Evolutionary conservation across 1,140 invertebrate genomes (phyloP), one percentile per base, ranked within the genome.

Genomic region (Littorina saxatilis): DNA sequence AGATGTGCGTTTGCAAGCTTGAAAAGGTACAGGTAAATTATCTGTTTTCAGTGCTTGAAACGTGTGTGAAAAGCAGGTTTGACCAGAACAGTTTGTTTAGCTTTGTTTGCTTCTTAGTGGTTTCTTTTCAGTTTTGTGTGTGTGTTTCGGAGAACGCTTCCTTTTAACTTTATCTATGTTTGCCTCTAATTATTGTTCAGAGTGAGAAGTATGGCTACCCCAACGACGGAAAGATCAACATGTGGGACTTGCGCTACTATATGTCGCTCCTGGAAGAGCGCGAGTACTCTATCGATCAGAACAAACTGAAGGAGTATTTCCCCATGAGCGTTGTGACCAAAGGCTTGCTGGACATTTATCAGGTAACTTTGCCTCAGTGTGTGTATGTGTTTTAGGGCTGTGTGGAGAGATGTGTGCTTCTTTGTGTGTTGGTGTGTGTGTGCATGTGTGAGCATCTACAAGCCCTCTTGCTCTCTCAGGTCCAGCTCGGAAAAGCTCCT

Each of bases 241-340:
- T 91, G 83, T 94, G 93, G 92, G 94, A 94, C 85, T 84, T 93
- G 29, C 88, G 91, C 4, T 94, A 94, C 86, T 94, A 92, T 86
- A 93, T 93, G 90, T 92, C 89, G 20, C 88, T 93, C 85, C 87
- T 92, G 23, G 93, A 94, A 82, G 93, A 94, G 84, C 90, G 90
- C 75, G 90, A 93, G 77, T 94, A 93, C 87, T 89, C 93, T 43
- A 93, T 94, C 0, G 93, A 94, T 86, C 92, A 94, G 78, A 90
- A 94, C 66, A 90, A 91, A 82, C 90, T 94, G 23, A 93, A 92
- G 77, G 90, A 94, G 82, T 94, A 94, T 85, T 94, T 94, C 85
- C 94, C 94, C 2, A 86, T 94, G 83, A 86, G 92, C 17, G 87
- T 90, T 17, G 94, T 94, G 7, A 94, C 93, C 2, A 89, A 91